Evolutionary conservation across 2,797 vertebrate genomes (phyloP), one percentile per base, ranked within the genome.

Genomic region (Fundulus diaphanus): DNA sequence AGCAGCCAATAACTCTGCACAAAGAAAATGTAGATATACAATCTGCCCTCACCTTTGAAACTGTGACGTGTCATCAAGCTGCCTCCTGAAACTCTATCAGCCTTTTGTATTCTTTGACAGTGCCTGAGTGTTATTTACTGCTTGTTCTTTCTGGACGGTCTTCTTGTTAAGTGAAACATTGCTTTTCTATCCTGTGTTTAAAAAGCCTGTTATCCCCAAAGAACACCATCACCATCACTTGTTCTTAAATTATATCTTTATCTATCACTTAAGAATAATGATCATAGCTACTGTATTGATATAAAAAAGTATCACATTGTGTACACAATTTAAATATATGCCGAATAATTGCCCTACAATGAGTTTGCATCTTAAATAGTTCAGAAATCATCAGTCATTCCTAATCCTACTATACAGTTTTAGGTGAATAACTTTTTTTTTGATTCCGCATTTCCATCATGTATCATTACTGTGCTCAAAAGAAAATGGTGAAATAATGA

Each of bases 21-120:
- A 1, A 1, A 67, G 49, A 76, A 27, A 80, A 54, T 57, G 5
- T 51, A 24, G 44, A 70, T 48, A 0, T 51, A 48, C 16, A 40
- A 69, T 49, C 46, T 70, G 16, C 7, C 82, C 76, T 72, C 80
- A 65, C n/a, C 65, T 1, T 72, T 8, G 68, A 71, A 75, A 44
- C 46, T 40, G 54, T 68, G 68, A 74, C 48, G 9, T 48, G 37
- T 49, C 1, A 15, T 13, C 1, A 11, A 70, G 40, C 63, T 56
- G 65, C 72, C 24, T 27, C 31, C 49, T 77, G 73, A 37, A 72
- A 61, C 66, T 22, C 24, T 59, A 35, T 61, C 7, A 24, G 9
- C 18, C 59, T 35, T 54, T 57, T 33, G 35, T 77, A 72, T 31
- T 49, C 37, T 40, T n/a, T 49, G 37, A 72, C 8, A 54, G 29